phyloP scores from a whole-genome alignment of 2,888 invertebrate species.

The Xylota segnis region DNA sequence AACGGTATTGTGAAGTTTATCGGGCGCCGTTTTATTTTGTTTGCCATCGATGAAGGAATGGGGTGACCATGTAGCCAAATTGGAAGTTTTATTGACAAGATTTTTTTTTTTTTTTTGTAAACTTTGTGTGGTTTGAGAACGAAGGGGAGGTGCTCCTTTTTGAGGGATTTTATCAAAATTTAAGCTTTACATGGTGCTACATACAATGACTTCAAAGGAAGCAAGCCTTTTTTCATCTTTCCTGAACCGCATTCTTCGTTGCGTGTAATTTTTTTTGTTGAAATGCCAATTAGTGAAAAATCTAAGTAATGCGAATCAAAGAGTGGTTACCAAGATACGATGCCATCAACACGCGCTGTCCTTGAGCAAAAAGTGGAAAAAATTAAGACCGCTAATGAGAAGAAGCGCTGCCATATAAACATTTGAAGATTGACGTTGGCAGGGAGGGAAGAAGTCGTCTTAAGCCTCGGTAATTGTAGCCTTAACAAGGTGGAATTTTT shows the following conservation, averaged over 20 bases:
- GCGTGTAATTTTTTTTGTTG: neutral
- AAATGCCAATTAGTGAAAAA: neutral
- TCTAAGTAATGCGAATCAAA: neutral
- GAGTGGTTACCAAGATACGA: neutral
- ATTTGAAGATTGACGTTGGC: neutral
- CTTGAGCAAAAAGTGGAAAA: neutral
- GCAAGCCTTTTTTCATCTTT: neutral
- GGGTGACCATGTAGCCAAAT: neutral
- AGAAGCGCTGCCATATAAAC: neutral
- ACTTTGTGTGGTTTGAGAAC: neutral
- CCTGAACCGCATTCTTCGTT: neutral
- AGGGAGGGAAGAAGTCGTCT: too few species aligned
- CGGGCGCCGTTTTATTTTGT: constrained; percentile 15
- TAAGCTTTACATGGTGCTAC: neutral
- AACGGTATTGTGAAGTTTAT: constrained; percentile 10
- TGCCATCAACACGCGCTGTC: neutral
- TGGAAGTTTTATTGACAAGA: constrained; percentile 13
- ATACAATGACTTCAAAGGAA: neutral
- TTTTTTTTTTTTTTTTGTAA: neutral
- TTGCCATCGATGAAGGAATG: neutral
- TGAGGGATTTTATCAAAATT: neutral
- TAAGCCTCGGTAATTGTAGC: too few species aligned
- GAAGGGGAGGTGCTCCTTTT: neutral
- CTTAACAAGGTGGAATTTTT: too few species aligned
- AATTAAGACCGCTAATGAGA: neutral